Evolutionary conservation across 2,888 invertebrate species (phyloP).

Genomic region (Hymenopus coronatus): DNA sequence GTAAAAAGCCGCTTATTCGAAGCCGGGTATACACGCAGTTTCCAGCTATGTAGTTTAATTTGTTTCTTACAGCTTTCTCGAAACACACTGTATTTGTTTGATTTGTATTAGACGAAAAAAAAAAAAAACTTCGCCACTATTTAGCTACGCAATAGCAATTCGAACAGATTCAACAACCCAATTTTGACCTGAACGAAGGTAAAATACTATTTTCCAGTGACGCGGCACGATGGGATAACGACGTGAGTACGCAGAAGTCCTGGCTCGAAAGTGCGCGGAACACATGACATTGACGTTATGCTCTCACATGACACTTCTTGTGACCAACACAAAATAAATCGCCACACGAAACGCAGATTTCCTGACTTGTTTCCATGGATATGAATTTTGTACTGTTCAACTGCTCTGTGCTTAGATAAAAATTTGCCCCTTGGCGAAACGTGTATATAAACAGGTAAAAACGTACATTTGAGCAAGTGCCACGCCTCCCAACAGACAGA

Average conservation of each 20-base stretch:
- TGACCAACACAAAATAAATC: neutral
- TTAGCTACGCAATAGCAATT: no score
- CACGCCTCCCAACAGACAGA: conserved; percentile 1
- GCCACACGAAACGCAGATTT: neutral
- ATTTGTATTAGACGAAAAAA: no score
- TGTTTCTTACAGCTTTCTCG: no score
- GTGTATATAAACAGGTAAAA: neutral
- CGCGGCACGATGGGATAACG: no score
- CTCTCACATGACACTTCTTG: neutral
- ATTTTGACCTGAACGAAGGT: no score
- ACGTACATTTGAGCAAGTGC: neutral
- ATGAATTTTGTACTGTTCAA: neutral
- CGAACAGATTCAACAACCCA: no score
- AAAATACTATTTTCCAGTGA: no score
- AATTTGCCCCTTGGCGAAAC: neutral
- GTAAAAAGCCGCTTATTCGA: no score
- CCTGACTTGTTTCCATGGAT: neutral
- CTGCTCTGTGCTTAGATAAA: neutral
- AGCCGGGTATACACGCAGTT: no score
- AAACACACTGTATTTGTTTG: no score
- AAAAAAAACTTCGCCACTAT: no score
- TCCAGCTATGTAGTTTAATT: no score
- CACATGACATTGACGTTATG: neutral
- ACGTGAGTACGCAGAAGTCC: neutral
- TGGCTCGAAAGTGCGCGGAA: neutral